Evolutionary conservation across 2,113 vertebrate species (phyloP), one percentile per base, ranked within the genome.

Genomic region (Megaceryle maxima): DNA sequence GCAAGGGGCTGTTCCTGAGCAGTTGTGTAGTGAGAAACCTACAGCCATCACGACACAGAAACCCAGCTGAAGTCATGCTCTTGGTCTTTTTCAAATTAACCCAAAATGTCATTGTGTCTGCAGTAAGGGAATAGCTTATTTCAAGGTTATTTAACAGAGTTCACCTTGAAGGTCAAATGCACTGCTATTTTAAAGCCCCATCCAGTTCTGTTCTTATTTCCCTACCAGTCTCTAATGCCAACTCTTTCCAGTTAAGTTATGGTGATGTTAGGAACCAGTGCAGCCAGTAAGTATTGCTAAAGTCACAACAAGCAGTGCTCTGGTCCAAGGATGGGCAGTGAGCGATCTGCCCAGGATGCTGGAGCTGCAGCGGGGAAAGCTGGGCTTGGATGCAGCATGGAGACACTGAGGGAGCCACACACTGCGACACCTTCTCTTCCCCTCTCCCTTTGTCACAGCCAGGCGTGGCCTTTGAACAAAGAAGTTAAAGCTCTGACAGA

Each of bases 21-120:
- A 55, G 60, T 0, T 1, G 1, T 8, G 43, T 3, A 9, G 62
- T 0, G 6, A 81, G 63, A 24, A 31, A 33, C n/a, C 39, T 8
- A 28, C 1, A 1, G 48, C 56, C 66, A 28, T 16, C 39, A 2
- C 0, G 2, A 22, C 6, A 5, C 1, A 17, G 69, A 64, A 48
- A 67, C 10, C 7, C 2, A 4, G 16, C 11, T 59, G 14, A 46
- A 44, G 31, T 20, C 53, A 46, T 4, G 9, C 6, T 51, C 4
- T 51, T n/a, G 67, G 9, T 9, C 43, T 51, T 25, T 24, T 25
- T 25, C 50, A 25, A 51, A 51, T 25, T 51, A 51, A 22, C 50
- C 50, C 50, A 25, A 87, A 76, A 86, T 17, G 31, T 64, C 68
- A 37, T 57, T 19, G 48, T 3, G 1, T 51, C 62, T 50, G 70